Evolutionary conservation across 2,888 invertebrate species (phyloP), one percentile per base, ranked within the genome.

Genomic region (Diaperis boleti): DNA sequence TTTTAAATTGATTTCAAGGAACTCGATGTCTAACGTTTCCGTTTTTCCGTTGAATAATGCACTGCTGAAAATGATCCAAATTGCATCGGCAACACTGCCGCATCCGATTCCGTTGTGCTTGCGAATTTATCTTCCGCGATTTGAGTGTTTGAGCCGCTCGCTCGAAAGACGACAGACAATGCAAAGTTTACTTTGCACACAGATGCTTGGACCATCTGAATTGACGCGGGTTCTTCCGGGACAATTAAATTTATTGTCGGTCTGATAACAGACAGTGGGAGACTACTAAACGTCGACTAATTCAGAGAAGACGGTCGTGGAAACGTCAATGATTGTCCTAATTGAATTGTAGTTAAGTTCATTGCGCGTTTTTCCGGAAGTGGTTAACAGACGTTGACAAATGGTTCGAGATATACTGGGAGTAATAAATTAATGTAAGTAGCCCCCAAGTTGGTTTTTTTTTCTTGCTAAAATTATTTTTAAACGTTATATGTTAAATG

Each of bases 221-320:
- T 52, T 33, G 45, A 15, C 52, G 26, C 37, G 52, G 52, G 52
- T 52, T 52, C 52, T 52, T 52, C 22, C 35, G 52, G 52, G 52
- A 50, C 39, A 52, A 52, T 52, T 52, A 52, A 52, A 52, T 52
- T 52, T 35, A 52, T 52, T 52, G 52, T 37, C 37, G 37, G 37
- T 22, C 22, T 52, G 52, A 37, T 52, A 14, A 20, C 20, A n/a
- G 37, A 26, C n/a, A 8, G 37, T 37, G 20, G 13, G 35, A 37
- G 22, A 52, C 20, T 31, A 47, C 11, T 35, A 35, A 35, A 52
- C 14, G 52, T 11, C 39, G 35, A 52, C 39, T 35, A 45, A 45
- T 45, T 45, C 26, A 8, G 11, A 33, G 20, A 31, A 35, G 39
- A 52, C 31, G 35, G 10, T 45, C 50, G 37, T 18, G 33, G 37